Conservation (phyloP, 1,140 invertebrate species). For the Drosophila ogumai region DNA sequence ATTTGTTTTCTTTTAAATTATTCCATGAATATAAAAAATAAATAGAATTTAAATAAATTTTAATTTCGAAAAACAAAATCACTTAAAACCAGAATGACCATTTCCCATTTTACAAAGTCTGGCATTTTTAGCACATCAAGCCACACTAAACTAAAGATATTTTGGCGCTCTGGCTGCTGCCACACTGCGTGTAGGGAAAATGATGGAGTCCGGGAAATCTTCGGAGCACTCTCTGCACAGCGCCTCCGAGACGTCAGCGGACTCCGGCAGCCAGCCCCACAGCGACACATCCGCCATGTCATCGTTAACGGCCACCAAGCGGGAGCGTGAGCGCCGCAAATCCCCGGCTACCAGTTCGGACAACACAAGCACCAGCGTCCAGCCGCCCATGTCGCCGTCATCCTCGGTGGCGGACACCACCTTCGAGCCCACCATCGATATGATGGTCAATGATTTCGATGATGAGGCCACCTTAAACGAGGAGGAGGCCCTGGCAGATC, state of each 20-base stretch:
- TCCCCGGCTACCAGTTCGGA: conserved; percentile 54
- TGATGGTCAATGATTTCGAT: conserved; percentile 98
- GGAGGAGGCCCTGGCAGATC: conserved; percentile 96
- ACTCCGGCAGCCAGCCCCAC: conserved; percentile 48
- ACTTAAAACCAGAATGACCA: background rate
- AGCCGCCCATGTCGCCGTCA: conserved; percentile 59
- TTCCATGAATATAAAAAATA: background rate
- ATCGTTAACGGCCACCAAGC: conserved; percentile 56
- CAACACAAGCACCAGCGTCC: conserved; percentile 42
- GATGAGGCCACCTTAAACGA: conserved; percentile 98
- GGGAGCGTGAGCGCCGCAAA: conserved; percentile 70
- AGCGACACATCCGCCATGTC: conserved; percentile 26
- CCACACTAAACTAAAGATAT: background rate
- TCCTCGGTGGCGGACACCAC: conserved; percentile 73
- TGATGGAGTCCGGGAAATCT: conserved; percentile 50
- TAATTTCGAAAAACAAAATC: background rate
- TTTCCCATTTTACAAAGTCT: background rate
- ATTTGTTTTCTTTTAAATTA: no score
- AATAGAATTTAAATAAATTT: background rate
- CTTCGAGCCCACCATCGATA: conserved; percentile 91
- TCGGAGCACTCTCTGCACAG: conserved; percentile 49
- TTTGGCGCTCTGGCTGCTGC: conserved; percentile 37
- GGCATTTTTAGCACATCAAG: conserved; percentile 3
- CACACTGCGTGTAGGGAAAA: conserved; percentile 43
- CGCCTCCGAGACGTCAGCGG: conserved; percentile 50